phyloP scores from a whole-genome alignment of 2,888 invertebrate genomes.

The Polymixis lichenea region DNA sequence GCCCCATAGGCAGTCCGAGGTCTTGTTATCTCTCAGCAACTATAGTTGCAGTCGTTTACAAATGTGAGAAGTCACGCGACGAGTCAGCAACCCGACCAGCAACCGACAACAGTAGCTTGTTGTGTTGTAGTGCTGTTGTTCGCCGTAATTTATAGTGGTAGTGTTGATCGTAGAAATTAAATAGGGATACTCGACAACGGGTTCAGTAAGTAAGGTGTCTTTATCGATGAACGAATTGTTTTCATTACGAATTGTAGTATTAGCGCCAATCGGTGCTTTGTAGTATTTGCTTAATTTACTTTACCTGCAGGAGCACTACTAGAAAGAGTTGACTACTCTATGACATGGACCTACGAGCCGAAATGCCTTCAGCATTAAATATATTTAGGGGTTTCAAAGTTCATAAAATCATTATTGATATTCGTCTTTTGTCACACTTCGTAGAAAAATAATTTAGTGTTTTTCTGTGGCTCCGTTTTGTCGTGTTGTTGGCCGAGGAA shows the following conservation, averaged over 20 bases:
- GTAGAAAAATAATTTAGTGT: neutral
- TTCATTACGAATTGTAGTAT: too few species aligned
- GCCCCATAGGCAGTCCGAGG: conserved; percentile 63
- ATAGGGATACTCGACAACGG: neutral
- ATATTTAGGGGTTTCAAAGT: neutral
- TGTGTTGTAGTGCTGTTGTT: conserved; percentile 46
- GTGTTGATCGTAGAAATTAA: conserved; percentile 20
- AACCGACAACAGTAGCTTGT: conserved; percentile 65
- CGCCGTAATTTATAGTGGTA: conserved; percentile 37
- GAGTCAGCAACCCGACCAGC: conserved; percentile 62
- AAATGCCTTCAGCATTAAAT: neutral
- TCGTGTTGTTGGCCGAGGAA: too few species aligned
- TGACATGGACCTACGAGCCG: neutral
- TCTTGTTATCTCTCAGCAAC: conserved; percentile 75
- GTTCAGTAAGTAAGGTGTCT: neutral
- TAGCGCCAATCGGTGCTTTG: neutral
- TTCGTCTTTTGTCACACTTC: neutral
- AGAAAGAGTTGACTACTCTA: neutral
- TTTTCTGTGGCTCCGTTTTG: neutral
- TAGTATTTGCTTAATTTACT: conserved; percentile 6
- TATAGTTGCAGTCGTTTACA: conserved; percentile 77
- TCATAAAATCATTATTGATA: neutral
- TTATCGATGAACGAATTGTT: neutral
- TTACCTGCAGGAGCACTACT: neutral
- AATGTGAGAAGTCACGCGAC: conserved; percentile 88